Evolutionary conservation across 92 coral and sea anemone species (phyloP).

Genomic region (Siderastrea siderea): DNA sequence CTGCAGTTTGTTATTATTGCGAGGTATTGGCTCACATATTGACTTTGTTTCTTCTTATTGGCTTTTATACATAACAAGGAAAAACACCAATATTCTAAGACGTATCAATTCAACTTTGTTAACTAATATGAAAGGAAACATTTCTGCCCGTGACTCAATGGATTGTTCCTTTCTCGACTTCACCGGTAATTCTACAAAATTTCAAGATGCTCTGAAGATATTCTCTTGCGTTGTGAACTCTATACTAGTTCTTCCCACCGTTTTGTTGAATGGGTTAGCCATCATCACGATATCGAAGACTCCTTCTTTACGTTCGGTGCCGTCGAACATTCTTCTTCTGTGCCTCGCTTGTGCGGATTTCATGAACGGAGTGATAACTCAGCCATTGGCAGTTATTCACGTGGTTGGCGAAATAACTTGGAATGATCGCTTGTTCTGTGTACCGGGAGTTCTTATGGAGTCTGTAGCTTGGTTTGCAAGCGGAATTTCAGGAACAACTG

Average conservation of each 20-base stretch:
- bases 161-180: constrained; percentile 17
- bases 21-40: too few species aligned
- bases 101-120: neutral
- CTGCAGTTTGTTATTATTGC: too few species aligned
- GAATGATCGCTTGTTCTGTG: constrained; percentile 29
- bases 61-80: too few species aligned
- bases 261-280: constrained; percentile 30
- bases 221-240: constrained; percentile 19
- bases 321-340: constrained; percentile 43
- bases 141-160: neutral
- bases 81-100: neutral
- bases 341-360: constrained; percentile 61
- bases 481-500: constrained; percentile 30
- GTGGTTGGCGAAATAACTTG: constrained; percentile 7
- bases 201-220: constrained; percentile 2
- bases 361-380: constrained; percentile 42
- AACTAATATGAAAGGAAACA: neutral
- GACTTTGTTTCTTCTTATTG: too few species aligned
- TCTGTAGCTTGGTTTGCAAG: constrained; percentile 36
- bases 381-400: constrained; percentile 38
- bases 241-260: constrained; percentile 25
- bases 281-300: constrained; percentile 50
- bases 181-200: constrained; percentile 17
- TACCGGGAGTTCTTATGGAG: constrained; percentile 49
- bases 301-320: constrained; percentile 16